Evolutionary conservation across 2,888 invertebrate genomes (phyloP).

Genomic region (Leptinotarsa peninsularis): DNA sequence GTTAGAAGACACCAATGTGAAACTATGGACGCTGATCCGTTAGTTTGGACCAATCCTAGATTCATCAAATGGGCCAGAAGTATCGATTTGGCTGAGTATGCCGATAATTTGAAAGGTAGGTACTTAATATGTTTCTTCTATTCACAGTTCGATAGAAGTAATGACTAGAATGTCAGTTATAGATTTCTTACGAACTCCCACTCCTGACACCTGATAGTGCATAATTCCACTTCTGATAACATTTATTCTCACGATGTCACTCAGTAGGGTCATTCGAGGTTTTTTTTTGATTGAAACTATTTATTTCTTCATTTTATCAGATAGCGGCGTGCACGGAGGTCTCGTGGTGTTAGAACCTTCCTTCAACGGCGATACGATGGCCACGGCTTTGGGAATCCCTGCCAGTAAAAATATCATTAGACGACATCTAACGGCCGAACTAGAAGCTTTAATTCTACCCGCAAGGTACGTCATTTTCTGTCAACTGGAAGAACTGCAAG

Average conservation of each 20-base stretch:
- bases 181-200: not conserved
- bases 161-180: no score
- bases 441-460: slow-evolving; percentile 90
- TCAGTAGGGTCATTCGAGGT: not conserved
- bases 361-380: slow-evolving; percentile 95
- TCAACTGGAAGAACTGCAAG: slow-evolving; percentile 87
- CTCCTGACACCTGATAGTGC: not conserved
- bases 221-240: not conserved
- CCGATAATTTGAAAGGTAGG: slow-evolving; percentile 89
- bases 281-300: not conserved
- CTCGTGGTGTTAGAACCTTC: slow-evolving; percentile 93
- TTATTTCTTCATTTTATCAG: slow-evolving; percentile 65
- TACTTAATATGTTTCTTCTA: not conserved
- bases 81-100: slow-evolving; percentile 94
- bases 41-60: slow-evolving; percentile 96
- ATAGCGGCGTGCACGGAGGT: slow-evolving; percentile 95
- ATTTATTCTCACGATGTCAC: no score
- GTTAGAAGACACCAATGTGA: slow-evolving; percentile 90
- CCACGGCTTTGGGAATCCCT: slow-evolving; percentile 91
- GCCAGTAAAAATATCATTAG: slow-evolving; percentile 93
- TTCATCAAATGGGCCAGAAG: slow-evolving; percentile 94
- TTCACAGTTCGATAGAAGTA: no score
- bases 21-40: slow-evolving; percentile 88
- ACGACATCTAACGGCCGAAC: slow-evolving; percentile 89
- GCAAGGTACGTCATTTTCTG: slow-evolving; percentile 93